These are phyloP conservation scores for Origma solitaria DNA, from an alignment of 2,113 vertebrate species.

Conservation along the genomic window DNA sequence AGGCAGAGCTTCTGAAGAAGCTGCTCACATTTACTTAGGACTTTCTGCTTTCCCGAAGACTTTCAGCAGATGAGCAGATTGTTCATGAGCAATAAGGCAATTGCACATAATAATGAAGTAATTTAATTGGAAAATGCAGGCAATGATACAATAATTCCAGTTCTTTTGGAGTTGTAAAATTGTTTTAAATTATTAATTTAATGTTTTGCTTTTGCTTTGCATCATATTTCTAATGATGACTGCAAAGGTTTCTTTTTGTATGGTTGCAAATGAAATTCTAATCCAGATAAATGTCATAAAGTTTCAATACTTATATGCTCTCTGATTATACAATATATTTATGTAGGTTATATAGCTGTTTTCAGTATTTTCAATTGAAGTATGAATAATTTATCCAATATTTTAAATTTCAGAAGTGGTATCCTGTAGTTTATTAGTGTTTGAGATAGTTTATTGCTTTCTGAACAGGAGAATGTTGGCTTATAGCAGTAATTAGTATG, in stretches of 20 bases:
- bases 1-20: background rate
- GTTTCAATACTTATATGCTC: background rate
- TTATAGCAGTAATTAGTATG: background rate
- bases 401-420: background rate
- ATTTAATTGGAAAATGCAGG: background rate
- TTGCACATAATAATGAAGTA: background rate
- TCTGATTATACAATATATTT: background rate
- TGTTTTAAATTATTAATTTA: background rate
- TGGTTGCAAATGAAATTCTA: background rate
- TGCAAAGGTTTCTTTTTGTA: rapidly evolving
- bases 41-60: background rate
- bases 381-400: background rate
- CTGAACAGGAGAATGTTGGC: background rate
- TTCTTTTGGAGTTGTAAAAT: background rate
- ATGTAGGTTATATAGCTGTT: rapidly evolving
- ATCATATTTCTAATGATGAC: background rate
- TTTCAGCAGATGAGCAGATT: background rate
- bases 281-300: background rate
- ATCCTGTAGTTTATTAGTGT: background rate
- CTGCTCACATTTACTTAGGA: background rate
- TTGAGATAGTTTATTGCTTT: background rate
- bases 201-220: background rate
- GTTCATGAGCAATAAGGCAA: background rate
- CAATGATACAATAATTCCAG: background rate
- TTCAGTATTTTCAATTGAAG: background rate